Conservation (phyloP, 2,888 invertebrate genomes). For the Drosophila eohydei region DNA sequence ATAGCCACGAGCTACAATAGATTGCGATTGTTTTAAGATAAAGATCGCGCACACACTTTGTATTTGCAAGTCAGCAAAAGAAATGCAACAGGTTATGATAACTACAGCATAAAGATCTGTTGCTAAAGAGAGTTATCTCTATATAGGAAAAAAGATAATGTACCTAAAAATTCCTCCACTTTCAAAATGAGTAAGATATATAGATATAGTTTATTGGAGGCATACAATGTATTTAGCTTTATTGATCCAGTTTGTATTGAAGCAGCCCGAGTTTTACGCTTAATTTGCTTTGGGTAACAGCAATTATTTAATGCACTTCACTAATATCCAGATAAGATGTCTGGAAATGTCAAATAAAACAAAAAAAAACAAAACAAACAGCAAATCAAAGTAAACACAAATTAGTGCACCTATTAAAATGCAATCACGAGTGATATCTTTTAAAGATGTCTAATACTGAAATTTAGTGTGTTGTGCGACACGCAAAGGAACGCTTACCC, state of each 20-base stretch:
- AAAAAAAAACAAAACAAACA: background rate
- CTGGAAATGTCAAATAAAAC: background rate
- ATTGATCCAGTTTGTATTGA: background rate
- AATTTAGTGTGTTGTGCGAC: constrained; percentile 17
- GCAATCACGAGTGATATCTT: constrained; percentile 15
- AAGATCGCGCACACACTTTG: background rate
- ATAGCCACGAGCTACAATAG: constrained; percentile 27
- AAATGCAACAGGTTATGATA: constrained; percentile 19
- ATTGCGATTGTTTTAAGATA: constrained; percentile 9
- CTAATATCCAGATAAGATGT: constrained; percentile 11
- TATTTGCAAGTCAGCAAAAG: constrained; percentile 13
- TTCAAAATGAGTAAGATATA: background rate
- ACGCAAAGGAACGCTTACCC: constrained; percentile 14
- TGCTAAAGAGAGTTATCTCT: constrained; percentile 2
- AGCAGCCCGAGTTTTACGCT: background rate
- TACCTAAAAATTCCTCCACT: background rate
- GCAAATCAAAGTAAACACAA: constrained; percentile 16
- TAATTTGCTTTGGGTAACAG: background rate
- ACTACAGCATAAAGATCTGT: background rate
- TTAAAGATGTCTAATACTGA: constrained; percentile 8
- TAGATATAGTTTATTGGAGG: background rate
- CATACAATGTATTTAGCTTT: background rate
- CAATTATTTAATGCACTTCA: background rate
- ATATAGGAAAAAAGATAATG: background rate
- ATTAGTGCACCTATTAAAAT: constrained; percentile 17